phyloP scores from a whole-genome alignment of 2,113 vertebrate species.

The Crotalus helleri region DNA sequence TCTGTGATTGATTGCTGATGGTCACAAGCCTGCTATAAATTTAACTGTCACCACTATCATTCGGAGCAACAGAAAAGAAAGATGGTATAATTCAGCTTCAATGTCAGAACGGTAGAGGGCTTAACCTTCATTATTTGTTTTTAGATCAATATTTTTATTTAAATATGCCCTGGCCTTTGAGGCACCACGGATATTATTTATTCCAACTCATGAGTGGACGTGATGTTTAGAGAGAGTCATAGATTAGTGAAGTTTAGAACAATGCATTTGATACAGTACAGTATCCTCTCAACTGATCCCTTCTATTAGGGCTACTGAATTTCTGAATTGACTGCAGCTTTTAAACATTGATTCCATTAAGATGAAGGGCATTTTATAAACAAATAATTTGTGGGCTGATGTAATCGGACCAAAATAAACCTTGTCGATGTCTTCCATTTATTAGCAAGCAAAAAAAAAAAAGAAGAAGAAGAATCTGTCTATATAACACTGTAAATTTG shows the following conservation, averaged over 20 bases:
- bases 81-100: background rate
- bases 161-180: constrained; percentile 17
- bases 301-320: constrained; percentile 32
- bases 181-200: background rate
- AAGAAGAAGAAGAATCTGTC: constrained; percentile 1
- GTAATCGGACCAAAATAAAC: background rate
- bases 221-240: constrained; percentile 22
- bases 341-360: constrained; percentile 6
- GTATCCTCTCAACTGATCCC: constrained; percentile 3
- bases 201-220: constrained; percentile 19
- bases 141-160: constrained; percentile 11
- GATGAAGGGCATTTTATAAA: background rate
- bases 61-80: background rate
- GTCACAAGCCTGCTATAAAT: background rate
- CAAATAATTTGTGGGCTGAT: constrained; percentile 2
- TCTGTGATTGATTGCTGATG: background rate
- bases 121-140: background rate
- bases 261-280: background rate
- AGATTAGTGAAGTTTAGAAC: constrained; percentile 7
- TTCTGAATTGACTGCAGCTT: constrained; percentile 17
- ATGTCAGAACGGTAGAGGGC: background rate
- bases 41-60: background rate
- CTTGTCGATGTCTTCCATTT: constrained; percentile 9
- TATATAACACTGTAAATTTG: constrained; percentile 27
- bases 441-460: constrained; percentile 17